Percentiles rank a stretch among this genome's conserved stretches.
Evolutionary conservation across 1,140 invertebrate genomes (phyloP).

Genomic region (Drosophila miranda): DNA sequence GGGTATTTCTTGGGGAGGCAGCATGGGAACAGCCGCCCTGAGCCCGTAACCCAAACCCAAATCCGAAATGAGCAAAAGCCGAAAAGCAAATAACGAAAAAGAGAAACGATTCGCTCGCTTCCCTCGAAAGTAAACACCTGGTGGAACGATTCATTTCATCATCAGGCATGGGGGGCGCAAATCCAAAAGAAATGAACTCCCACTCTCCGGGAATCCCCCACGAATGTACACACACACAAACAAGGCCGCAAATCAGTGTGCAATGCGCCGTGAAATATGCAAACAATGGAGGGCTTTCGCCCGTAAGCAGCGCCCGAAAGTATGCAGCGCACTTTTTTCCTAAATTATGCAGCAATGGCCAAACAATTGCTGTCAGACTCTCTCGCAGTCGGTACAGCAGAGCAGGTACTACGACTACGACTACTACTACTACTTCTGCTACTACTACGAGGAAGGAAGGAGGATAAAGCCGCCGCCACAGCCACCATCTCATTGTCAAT

Average conservation of each 20-base stretch:
- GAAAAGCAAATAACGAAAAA: slow-evolving; percentile 23
- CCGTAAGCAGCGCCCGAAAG: slow-evolving; percentile 56
- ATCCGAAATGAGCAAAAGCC: slow-evolving; percentile 15
- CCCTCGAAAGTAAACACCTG: slow-evolving; percentile 22
- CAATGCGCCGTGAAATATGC: slow-evolving; percentile 77
- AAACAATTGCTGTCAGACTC: slow-evolving; percentile 73
- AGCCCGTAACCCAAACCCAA: too few relatives aligned
- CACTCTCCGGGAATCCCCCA: neutral
- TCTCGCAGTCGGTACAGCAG: too few relatives aligned
- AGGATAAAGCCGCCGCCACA: slow-evolving; percentile 10
- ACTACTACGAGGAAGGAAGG: neutral
- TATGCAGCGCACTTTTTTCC: slow-evolving; percentile 40
- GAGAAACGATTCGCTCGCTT: neutral
- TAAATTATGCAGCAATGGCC: slow-evolving; percentile 77
- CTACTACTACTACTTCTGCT: slow-evolving; percentile 7
- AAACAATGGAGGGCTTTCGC: slow-evolving; percentile 64
- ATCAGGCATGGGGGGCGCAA: neutral
- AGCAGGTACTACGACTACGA: slow-evolving; percentile 32
- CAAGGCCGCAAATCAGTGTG: slow-evolving; percentile 64
- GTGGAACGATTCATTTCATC: slow-evolving; percentile 12
- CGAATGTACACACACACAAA: slow-evolving; percentile 28
- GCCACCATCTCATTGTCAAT: slow-evolving; percentile 71
- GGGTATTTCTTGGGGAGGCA: slow-evolving; percentile 18
- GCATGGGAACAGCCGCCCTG: neutral
- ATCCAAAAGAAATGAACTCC: slow-evolving; percentile 41